Evolutionary conservation across 2,113 vertebrate species (phyloP), one percentile per base, ranked within the genome.

Genomic region (Callipepla squamata): DNA sequence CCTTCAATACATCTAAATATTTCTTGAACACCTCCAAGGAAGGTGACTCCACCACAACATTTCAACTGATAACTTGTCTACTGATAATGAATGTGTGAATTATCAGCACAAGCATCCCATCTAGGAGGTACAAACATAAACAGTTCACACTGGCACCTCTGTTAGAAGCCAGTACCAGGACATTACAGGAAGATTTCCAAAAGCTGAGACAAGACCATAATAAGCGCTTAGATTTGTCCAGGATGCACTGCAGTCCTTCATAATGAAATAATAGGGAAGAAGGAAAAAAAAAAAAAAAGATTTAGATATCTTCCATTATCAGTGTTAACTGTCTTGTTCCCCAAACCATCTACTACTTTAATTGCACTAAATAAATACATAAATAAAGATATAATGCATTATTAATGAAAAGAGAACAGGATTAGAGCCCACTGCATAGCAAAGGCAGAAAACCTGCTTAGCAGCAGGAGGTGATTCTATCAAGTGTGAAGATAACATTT

Each of bases 251-350:
- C 34, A 65, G 28, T 32, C 25, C 92, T 82, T 76, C 70, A 53
- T 77, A 86, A 85, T 50, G 10, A 80, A 97, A 93, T 22, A 75
- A 89, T 70, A 69, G 19, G 9, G 19, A 58, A 40, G 22, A 40
- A 36, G 36, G 10, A 32, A 7, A 40, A 28, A 28, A 7, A 25
- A 90, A 82, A 68, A 80, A 47, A 15, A 13, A 87, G 30, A 66
- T 15, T 62, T 36, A 34, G 18, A n/a, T 42, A 84, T 77, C 84
- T 92, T 91, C 88, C 26, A 91, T 94, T 87, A 79, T 94, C 53
- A 36, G 0, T 50, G 40, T 83, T 87, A 15, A 20, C 53, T 92
- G 18, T 80, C 63, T 14, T 80, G 59, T 87, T 38, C 21, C 45
- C 68, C 55, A 92, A 97, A 88, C 50, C 47, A 95, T 69, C 67